A percentile compares a stretch with the other conserved stretches of the same genome.
Evolutionary conservation across 2,888 invertebrate species (phyloP).

Genomic region (Eustalomyia histrio): DNA sequence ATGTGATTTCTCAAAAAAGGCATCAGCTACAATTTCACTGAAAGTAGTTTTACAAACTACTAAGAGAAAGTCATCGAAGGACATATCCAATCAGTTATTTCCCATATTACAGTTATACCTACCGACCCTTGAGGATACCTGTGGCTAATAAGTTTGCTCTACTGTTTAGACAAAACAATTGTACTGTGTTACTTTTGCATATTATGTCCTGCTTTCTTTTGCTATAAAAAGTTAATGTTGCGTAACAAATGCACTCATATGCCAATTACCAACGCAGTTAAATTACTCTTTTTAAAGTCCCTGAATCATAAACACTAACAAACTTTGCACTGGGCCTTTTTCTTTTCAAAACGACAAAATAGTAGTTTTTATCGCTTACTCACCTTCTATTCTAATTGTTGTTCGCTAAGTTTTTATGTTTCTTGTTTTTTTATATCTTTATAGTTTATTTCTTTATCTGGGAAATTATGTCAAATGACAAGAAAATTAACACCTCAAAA

Average conservation of each 20-base stretch:
- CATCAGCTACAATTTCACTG: no score
- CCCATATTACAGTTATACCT: no score
- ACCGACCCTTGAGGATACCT: no score
- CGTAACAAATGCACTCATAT: slow-evolving; percentile 42
- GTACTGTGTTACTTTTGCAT: neutral
- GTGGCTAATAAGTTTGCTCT: no score
- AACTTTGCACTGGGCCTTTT: neutral
- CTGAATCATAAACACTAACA: slow-evolving; percentile 7
- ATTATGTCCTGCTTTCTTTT: neutral
- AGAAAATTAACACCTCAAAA: slow-evolving; percentile 59
- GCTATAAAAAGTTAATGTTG: slow-evolving; percentile 21
- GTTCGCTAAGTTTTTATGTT: neutral
- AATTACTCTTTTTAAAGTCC: slow-evolving; percentile 7
- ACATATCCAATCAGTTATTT: no score
- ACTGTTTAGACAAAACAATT: neutral
- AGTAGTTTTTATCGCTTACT: neutral
- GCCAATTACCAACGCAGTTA: slow-evolving; percentile 37
- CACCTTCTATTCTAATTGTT: slow-evolving; percentile 11
- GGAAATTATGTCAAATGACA: slow-evolving; percentile 52
- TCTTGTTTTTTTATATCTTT: slow-evolving; percentile 23
- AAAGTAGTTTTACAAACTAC: no score
- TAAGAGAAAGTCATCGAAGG: no score
- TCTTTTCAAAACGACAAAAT: neutral
- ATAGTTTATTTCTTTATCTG: slow-evolving; percentile 30
- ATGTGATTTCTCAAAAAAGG: no score